Percentiles rank a stretch among this genome's conserved stretches.
phyloP scores from a whole-genome alignment of 2,888 invertebrate genomes.

The Chalcis sispes region DNA sequence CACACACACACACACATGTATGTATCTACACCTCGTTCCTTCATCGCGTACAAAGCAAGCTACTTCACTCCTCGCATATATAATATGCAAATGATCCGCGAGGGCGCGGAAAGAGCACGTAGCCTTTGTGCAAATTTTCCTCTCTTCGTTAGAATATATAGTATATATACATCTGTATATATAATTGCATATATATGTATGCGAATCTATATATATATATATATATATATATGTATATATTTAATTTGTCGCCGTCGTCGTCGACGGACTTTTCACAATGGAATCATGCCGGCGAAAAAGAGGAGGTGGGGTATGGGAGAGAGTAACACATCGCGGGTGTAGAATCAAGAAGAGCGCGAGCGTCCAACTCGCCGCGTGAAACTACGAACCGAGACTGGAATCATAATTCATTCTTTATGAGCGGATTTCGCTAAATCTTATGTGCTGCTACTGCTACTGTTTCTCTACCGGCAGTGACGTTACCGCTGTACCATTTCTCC shows the following conservation, averaged over 20 bases:
- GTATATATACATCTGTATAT: neutral
- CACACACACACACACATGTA: too few species aligned
- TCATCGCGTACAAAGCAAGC: too few species aligned
- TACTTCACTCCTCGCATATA: too few species aligned
- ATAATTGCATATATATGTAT: neutral
- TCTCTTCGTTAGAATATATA: too few species aligned
- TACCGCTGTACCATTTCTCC: slow-evolving; percentile 59
- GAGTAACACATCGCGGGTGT: too few species aligned
- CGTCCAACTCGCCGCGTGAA: slow-evolving; percentile 62
- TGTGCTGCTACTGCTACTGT: slow-evolving; percentile 44
- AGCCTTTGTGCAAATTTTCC: slow-evolving; percentile 14
- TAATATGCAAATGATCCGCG: slow-evolving; percentile 15
- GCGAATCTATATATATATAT: slow-evolving; percentile 5
- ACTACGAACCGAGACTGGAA: slow-evolving; percentile 65
- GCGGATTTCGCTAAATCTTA: slow-evolving; percentile 68
- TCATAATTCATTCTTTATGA: slow-evolving; percentile 71
- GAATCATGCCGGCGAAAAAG: too few species aligned
- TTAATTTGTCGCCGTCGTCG: slow-evolving; percentile 52
- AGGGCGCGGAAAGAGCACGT: neutral
- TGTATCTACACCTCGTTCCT: too few species aligned
- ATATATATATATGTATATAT: slow-evolving; percentile 27
- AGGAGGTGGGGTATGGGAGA: too few species aligned
- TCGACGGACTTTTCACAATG: too few species aligned
- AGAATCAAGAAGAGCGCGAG: too few species aligned
- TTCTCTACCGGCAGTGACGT: too few species aligned